Conservation (phyloP, 2,888 invertebrate species). For the Slavum lentiscoides region DNA sequence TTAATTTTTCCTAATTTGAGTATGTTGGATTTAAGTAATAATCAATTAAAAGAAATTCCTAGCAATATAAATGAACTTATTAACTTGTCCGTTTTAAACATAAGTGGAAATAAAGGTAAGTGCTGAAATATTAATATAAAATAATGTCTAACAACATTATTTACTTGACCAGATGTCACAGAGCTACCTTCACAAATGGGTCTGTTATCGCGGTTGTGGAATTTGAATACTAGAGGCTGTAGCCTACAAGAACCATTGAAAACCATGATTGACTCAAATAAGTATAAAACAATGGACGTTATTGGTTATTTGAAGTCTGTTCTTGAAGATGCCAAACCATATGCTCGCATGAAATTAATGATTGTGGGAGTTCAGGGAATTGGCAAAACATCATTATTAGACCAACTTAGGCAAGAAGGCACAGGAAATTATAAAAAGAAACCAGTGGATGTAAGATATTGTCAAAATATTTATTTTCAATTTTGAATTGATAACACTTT, state of each 20-base stretch:
- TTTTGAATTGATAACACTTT: conserved; percentile 18
- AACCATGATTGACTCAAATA: conserved; percentile 88
- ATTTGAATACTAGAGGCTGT: conserved; percentile 89
- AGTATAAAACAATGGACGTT: conserved; percentile 93
- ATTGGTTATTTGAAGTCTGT: conserved; percentile 90
- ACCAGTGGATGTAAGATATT: conserved; percentile 66
- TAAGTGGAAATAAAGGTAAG: conserved; percentile 78
- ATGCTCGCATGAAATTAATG: conserved; percentile 94
- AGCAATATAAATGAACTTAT: conserved; percentile 80
- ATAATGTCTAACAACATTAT: background rate
- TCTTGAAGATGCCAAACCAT: conserved; percentile 86
- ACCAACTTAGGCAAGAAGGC: conserved; percentile 85
- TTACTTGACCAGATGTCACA: conserved; percentile 67
- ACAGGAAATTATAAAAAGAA: conserved; percentile 72
- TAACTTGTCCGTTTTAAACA: conserved; percentile 90
- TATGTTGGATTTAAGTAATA: conserved; percentile 92
- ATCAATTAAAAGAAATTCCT: conserved; percentile 78
- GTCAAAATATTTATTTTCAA: conserved; percentile 17
- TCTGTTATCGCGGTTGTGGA: conserved; percentile 91
- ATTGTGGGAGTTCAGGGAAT: conserved; percentile 87
- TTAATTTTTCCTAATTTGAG: conserved; percentile 91
- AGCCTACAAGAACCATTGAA: conserved; percentile 83
- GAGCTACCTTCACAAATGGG: conserved; percentile 96
- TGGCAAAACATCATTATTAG: conserved; percentile 89
- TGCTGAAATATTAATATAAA: conserved; percentile 8